Evolutionary conservation across 2,797 vertebrate genomes (phyloP).

Genomic region (Schizopygopsis malacanthus): DNA sequence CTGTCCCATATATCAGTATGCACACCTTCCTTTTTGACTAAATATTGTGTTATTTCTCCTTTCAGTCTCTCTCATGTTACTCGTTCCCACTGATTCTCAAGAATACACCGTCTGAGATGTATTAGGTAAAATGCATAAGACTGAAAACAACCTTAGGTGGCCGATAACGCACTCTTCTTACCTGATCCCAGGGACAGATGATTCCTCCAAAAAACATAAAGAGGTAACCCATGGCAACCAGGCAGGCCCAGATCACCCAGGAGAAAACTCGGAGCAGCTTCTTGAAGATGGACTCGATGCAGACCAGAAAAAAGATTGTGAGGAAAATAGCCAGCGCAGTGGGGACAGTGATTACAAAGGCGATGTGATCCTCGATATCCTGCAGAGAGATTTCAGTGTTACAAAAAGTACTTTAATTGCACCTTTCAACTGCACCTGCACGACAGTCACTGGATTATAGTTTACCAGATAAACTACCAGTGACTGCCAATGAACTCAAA

Average conservation of each 20-base stretch:
- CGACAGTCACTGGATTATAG: constrained; percentile 19
- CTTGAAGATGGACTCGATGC: constrained; percentile 95
- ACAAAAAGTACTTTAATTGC: constrained; percentile 22
- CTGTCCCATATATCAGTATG: not conserved
- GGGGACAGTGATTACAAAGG: constrained; percentile 96
- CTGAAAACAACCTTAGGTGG: constrained; percentile 45
- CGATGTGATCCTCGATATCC: constrained; percentile 92
- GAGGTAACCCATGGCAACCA: constrained; percentile 96
- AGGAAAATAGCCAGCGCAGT: constrained; percentile 97
- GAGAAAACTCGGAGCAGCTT: constrained; percentile 94
- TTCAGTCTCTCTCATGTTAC: not conserved
- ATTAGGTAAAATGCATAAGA: constrained; percentile 18
- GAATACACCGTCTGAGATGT: constrained; percentile 10
- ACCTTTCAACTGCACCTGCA: not conserved
- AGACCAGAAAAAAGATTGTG: constrained; percentile 95
- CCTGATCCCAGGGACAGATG: constrained; percentile 98
- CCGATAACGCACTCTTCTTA: constrained; percentile 70
- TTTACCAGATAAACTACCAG: constrained; percentile 21
- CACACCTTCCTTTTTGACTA: not conserved
- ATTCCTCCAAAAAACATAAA: constrained; percentile 98
- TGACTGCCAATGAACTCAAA: constrained; percentile 7
- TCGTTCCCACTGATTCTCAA: constrained; percentile 2
- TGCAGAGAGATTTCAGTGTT: constrained; percentile 63
- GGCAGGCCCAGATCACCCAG: constrained; percentile 92
- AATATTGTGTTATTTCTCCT: constrained; percentile 10